Evolutionary conservation across 2,113 vertebrate genomes (phyloP).

Genomic region (Chaetops frenatus): DNA sequence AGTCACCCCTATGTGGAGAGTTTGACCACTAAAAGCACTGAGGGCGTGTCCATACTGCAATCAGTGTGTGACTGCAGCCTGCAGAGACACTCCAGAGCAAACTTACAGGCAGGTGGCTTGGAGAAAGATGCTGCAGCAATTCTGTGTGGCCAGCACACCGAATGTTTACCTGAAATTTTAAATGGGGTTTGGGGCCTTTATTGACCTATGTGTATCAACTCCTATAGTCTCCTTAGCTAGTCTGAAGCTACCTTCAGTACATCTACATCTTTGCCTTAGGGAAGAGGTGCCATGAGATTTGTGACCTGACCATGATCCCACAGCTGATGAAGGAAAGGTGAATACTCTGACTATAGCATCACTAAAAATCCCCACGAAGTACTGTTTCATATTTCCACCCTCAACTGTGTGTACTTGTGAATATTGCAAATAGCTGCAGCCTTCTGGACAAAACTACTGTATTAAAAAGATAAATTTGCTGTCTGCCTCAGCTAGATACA

Average conservation of each 20-base stretch:
- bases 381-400: not conserved
- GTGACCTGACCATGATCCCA: not conserved
- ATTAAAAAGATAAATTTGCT: not conserved
- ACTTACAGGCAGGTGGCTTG: not conserved
- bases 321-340: not conserved
- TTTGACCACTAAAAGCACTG: not conserved
- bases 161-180: not conserved
- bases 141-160: accelerated
- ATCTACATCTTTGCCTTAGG: not conserved
- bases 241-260: not conserved
- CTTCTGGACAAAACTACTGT: not conserved
- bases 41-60: not conserved
- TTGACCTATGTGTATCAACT: not conserved
- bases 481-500: not conserved
- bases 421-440: not conserved
- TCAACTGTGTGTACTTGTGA: not conserved
- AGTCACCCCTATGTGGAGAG: not conserved
- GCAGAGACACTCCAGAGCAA: not conserved
- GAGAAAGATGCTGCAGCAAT: not conserved
- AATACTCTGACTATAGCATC: not conserved
- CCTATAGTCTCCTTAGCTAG: not conserved
- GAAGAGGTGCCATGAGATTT: not conserved
- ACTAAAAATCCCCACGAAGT: not conserved
- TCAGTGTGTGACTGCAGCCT: not conserved
- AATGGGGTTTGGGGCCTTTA: not conserved